These are phyloP conservation scores for Tachina lurida DNA, from an alignment of 2,888 invertebrate species.

Conservation along the genomic window DNA sequence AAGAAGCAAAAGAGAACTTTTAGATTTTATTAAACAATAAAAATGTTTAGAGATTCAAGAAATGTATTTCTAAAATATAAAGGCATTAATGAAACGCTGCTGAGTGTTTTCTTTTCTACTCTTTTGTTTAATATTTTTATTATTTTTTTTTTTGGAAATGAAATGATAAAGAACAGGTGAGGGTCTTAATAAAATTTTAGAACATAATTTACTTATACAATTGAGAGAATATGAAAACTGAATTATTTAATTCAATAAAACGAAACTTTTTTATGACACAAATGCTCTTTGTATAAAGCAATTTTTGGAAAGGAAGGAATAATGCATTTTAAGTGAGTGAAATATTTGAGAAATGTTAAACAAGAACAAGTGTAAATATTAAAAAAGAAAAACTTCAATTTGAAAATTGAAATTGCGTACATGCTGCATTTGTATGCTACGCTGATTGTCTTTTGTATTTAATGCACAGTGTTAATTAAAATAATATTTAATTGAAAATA, in stretches of 20 bases:
- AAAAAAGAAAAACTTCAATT: not conserved
- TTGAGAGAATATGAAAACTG: slow-evolving; percentile 24
- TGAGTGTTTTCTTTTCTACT: not conserved
- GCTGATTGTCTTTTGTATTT: too few species aligned
- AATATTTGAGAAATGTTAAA: not conserved
- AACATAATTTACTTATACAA: slow-evolving; percentile 26
- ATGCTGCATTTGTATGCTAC: not conserved
- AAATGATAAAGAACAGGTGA: slow-evolving; percentile 43
- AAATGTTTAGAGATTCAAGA: slow-evolving; percentile 45
- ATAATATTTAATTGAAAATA: too few species aligned
- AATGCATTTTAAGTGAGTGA: not conserved
- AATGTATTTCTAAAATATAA: slow-evolving; percentile 25
- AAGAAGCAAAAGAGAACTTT: slow-evolving; percentile 11
- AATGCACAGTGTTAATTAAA: too few species aligned
- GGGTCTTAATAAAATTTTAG: slow-evolving; percentile 39
- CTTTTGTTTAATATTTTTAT: slow-evolving; percentile 4
- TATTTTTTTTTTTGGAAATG: not conserved
- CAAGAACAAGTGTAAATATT: not conserved
- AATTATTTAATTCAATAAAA: slow-evolving; percentile 26
- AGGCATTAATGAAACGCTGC: not conserved
- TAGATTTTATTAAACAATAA: slow-evolving; percentile 55
- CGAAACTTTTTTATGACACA: not conserved
- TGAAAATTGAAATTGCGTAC: not conserved
- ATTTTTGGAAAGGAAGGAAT: not conserved
- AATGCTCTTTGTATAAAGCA: not conserved